A percentile compares a stretch with the other conserved stretches of the same genome.
Conservation (phyloP, 2,888 invertebrate species). For the Campopleginae sp. region DNA sequence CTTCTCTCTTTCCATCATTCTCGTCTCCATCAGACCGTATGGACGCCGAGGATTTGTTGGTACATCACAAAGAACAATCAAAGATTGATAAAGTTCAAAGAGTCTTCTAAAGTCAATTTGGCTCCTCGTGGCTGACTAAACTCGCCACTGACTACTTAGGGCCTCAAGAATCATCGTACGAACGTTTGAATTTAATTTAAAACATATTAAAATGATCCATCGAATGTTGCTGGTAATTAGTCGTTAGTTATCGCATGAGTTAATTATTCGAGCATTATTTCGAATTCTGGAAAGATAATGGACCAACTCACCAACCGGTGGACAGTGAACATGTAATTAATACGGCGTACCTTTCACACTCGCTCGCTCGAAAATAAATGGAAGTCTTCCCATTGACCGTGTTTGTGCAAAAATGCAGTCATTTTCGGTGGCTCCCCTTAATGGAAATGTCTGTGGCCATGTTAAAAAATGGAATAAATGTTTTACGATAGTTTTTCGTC, state of each 20-base stretch:
- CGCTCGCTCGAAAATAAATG: no score
- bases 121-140: neutral
- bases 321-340: neutral
- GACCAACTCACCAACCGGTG: neutral
- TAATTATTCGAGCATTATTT: neutral
- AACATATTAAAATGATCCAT: neutral
- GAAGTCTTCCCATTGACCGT: no score
- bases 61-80: slow-evolving; percentile 24
- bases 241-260: neutral
- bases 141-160: neutral
- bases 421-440: no score
- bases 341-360: neutral
- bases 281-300: neutral
- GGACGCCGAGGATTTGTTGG: neutral
- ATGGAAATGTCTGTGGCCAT: neutral
- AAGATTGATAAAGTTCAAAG: slow-evolving; percentile 17
- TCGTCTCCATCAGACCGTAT: neutral
- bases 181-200: neutral
- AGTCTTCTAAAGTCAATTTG: neutral
- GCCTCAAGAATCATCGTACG: neutral
- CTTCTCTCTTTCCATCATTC: no score
- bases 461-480: neutral
- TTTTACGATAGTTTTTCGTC: neutral
- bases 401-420: no score
- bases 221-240: neutral